These are phyloP conservation scores for Genyomyrus donnyi DNA, from an alignment of 2,113 vertebrate species.

Conservation along the genomic window DNA sequence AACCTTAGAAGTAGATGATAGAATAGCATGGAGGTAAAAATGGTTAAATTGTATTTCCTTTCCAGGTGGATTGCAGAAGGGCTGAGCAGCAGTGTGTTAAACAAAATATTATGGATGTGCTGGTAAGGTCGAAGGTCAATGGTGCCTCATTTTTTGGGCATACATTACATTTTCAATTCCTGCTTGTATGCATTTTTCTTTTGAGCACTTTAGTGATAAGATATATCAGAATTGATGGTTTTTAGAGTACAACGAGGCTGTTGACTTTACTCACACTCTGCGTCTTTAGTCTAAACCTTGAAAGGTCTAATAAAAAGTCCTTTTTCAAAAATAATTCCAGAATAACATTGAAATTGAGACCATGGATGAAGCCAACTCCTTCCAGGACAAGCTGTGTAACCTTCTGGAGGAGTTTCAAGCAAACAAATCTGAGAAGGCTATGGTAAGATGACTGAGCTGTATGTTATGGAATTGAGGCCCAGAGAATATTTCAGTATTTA, in stretches of 20 bases:
- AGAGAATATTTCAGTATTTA: not conserved
- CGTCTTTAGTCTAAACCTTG: not conserved
- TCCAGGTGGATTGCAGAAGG: conserved; percentile 13
- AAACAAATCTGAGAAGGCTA: conserved; percentile 41
- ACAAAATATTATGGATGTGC: conserved; percentile 47
- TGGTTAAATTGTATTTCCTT: not conserved
- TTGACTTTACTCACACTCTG: not conserved
- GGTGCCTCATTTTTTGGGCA: not conserved
- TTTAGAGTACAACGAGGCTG: not conserved
- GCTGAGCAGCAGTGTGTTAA: conserved; percentile 18
- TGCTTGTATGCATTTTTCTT: not conserved
- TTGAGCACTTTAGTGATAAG: not conserved
- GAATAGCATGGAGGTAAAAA: not conserved
- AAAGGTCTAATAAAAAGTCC: not conserved
- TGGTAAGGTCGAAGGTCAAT: conserved; percentile 45
- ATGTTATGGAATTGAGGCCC: not conserved
- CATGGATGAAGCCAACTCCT: conserved; percentile 56
- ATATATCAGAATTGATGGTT: not conserved
- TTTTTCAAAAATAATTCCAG: conserved; percentile 31
- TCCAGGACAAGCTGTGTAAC: conserved; percentile 55
- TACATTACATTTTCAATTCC: not conserved
- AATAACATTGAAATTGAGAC: conserved; percentile 59
- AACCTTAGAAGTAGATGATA: not conserved
- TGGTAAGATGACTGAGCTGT: conserved; percentile 30
- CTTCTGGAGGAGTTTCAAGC: conserved; percentile 59